Conservation (phyloP, 2,888 invertebrate species). For the Microctonus aethiopoides region DNA sequence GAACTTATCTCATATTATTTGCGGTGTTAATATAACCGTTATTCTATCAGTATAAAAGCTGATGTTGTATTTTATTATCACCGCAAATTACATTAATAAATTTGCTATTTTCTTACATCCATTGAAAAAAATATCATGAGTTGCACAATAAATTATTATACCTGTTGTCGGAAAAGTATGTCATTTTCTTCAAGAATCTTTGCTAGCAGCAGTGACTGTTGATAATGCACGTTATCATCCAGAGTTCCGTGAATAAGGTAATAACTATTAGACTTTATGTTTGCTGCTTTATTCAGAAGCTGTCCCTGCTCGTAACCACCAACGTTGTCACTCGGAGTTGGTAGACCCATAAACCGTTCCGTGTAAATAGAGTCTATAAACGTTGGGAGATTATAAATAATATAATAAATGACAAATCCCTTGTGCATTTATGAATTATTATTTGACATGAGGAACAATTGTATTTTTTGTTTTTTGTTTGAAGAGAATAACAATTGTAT, state of each 20-base stretch:
- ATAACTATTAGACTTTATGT: slow-evolving; percentile 80
- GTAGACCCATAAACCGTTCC: slow-evolving; percentile 94
- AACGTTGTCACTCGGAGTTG: slow-evolving; percentile 76
- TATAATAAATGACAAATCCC: neutral
- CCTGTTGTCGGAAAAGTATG: slow-evolving; percentile 92
- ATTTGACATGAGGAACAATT: neutral
- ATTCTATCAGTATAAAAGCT: too few species aligned
- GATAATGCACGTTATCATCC: slow-evolving; percentile 97
- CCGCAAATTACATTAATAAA: too few species aligned
- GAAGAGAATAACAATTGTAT: neutral
- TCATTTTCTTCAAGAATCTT: slow-evolving; percentile 85
- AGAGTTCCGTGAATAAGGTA: slow-evolving; percentile 94
- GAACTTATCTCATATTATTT: too few species aligned
- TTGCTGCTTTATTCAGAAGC: slow-evolving; percentile 76
- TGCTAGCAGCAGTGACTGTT: slow-evolving; percentile 93
- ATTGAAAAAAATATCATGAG: too few species aligned
- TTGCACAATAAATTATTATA: slow-evolving; percentile 66
- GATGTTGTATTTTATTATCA: too few species aligned
- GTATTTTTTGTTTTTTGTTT: too few species aligned
- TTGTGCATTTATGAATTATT: neutral
- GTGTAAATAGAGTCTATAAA: slow-evolving; percentile 93
- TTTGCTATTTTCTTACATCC: too few species aligned
- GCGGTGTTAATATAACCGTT: too few species aligned
- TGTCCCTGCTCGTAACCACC: slow-evolving; percentile 81
- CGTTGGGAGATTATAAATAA: neutral